Base-by-base conservation (phyloP, 2,113 vertebrate genomes). In the Sigmodon hispidus region DNA sequence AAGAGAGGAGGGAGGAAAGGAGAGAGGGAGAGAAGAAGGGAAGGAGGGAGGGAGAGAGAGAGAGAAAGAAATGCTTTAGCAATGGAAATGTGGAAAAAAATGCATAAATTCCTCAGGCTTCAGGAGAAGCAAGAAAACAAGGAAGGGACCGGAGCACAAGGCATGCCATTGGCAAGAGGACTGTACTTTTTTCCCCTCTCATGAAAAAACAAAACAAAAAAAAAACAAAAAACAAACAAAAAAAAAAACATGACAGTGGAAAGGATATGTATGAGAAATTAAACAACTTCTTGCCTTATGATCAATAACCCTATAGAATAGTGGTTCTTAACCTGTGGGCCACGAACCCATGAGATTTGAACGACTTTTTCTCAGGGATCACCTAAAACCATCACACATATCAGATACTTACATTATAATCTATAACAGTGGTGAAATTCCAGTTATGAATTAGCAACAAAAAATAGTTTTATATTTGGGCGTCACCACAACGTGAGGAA, bases 21-120 rank as follows among this genome's bases (percentile, higher is more conserved):
- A 26, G 45, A 34, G 17, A 55, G 9, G 8, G 36, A n/a, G n/a
- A n/a, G n/a, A n/a, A 22, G n/a, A 11, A 9, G 1, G 7, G 1
- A 24, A 15, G n/a, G 10, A 21, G 69, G 36, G 17, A 45, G 72
- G 21, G 36, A 43, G 45, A 5, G 9, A 26, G 45, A 34, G 17
- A 55, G 9, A 10, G 36, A n/a, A n/a, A n/a, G n/a, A n/a, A 81
- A 24, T 52, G 45, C 50, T 4, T 19, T 45, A 11, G 21, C 16
- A 40, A 26, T 7, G 10, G 11, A 55, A 55, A 57, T 72, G 1
- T 17, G 24, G 13, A 87, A 31, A 19, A 87, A 31, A 34, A 72
- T 31, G 4, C 12, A 45, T 65, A 19, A 16, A 10, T 88, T 15
- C 19, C 34, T 93, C 16, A 26, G n/a, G 17, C 67, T 21, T 21